Percentiles rank a stretch among this genome's conserved stretches.
phyloP scores from a whole-genome alignment of 2,888 invertebrate species.

The Cylloceria caligata region DNA sequence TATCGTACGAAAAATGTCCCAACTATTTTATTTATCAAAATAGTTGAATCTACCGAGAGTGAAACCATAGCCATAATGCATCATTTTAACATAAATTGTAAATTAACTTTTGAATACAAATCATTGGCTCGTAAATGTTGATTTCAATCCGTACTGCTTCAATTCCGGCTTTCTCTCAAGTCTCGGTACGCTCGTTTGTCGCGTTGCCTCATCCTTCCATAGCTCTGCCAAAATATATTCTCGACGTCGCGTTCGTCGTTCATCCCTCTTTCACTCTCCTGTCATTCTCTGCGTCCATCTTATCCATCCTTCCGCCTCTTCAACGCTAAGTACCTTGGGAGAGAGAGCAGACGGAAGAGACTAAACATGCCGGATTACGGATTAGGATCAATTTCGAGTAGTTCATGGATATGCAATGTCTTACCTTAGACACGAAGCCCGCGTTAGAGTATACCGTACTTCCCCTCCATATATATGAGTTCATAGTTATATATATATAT shows the following conservation, averaged over 20 bases:
- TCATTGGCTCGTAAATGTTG: conserved; percentile 19
- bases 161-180: conserved; percentile 46
- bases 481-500: neutral
- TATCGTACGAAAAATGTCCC: too few species aligned
- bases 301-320: conserved; percentile 67
- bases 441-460: conserved; percentile 19
- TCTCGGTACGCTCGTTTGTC: neutral
- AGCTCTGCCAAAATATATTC: conserved; percentile 18
- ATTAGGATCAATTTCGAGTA: conserved; percentile 83
- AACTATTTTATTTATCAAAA: too few species aligned
- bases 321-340: conserved; percentile 80
- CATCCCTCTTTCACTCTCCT: conserved; percentile 18
- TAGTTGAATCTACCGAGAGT: too few species aligned
- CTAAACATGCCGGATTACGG: conserved; percentile 83
- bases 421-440: conserved; percentile 67
- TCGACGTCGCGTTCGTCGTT: conserved; percentile 3
- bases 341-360: conserved; percentile 81
- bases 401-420: conserved; percentile 81
- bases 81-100: too few species aligned
- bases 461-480: conserved; percentile 17
- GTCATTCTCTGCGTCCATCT: conserved; percentile 58
- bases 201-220: conserved; percentile 9
- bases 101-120: neutral
- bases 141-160: conserved; percentile 37
- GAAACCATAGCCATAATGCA: too few species aligned